Percentiles rank a stretch among this genome's conserved stretches.
Evolutionary conservation across 1,140 invertebrate genomes (phyloP).

Genomic region (Lepidurus packardi): DNA sequence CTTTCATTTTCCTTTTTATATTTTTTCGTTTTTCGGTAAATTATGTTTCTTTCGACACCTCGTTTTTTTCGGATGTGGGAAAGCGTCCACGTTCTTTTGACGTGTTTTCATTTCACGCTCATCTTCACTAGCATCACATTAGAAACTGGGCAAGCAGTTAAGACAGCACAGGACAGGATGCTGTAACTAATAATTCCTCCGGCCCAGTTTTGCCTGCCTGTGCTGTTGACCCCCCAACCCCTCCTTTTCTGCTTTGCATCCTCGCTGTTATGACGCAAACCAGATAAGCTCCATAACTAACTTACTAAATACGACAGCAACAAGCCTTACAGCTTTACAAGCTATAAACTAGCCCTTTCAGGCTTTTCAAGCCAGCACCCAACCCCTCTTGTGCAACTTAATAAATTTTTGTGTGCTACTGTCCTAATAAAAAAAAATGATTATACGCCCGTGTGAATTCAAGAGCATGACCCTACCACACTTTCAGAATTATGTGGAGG

Average conservation of each 20-base stretch:
- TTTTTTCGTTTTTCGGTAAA: background rate
- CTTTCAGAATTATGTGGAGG: too few relatives aligned
- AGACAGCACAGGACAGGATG: constrained; percentile 11
- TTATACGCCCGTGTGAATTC: too few relatives aligned
- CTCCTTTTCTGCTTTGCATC: background rate
- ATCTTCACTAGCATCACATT: constrained; percentile 14
- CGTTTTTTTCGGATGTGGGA: background rate
- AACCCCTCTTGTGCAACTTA: background rate
- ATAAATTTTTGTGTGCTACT: too few relatives aligned
- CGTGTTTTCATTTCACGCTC: constrained; percentile 15
- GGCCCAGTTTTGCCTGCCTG: background rate
- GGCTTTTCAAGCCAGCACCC: background rate
- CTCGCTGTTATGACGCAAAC: constrained; percentile 3
- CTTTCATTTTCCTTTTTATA: too few relatives aligned
- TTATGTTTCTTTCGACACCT: background rate
- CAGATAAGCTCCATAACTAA: background rate
- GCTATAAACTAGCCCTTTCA: background rate
- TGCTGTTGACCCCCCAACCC: too few relatives aligned
- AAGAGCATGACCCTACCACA: too few relatives aligned
- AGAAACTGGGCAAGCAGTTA: background rate
- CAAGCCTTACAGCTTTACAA: background rate
- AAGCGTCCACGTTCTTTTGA: background rate
- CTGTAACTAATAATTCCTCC: background rate
- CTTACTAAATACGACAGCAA: background rate
- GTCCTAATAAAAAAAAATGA: too few relatives aligned